Conservation (phyloP, 1,140 invertebrate species). For the Tetramorium simillimum region DNA sequence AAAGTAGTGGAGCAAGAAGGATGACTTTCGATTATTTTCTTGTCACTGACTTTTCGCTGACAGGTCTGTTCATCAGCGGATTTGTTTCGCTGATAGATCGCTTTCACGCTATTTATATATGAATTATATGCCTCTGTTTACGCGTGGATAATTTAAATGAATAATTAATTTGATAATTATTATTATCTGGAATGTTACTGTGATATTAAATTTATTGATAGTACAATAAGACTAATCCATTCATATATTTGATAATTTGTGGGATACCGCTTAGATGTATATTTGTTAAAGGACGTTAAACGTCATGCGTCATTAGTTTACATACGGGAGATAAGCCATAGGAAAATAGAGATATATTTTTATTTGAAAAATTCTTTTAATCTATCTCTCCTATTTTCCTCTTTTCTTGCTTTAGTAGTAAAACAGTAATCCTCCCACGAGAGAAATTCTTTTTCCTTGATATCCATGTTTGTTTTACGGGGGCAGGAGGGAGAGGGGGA, state of each 20-base stretch:
- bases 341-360: not conserved
- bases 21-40: slow-evolving; percentile 41
- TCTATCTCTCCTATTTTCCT: not conserved
- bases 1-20: not conserved
- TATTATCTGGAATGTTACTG: not conserved
- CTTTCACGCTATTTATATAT: not conserved
- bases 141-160: not conserved
- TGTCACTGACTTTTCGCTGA: not conserved
- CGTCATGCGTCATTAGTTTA: not conserved
- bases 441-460: not conserved
- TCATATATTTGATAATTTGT: not conserved
- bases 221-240: not conserved
- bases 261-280: not conserved
- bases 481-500: no score
- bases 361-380: not conserved
- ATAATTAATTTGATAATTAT: not conserved
- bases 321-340: not conserved
- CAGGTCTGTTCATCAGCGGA: not conserved
- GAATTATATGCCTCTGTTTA: not conserved
- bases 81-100: slow-evolving; percentile 1
- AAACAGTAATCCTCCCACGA: not conserved
- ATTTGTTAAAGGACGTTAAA: not conserved
- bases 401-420: not conserved
- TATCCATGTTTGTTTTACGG: not conserved
- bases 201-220: not conserved